Base-by-base conservation (phyloP, 2,888 invertebrate genomes). In the Phortica okadai region DNA sequence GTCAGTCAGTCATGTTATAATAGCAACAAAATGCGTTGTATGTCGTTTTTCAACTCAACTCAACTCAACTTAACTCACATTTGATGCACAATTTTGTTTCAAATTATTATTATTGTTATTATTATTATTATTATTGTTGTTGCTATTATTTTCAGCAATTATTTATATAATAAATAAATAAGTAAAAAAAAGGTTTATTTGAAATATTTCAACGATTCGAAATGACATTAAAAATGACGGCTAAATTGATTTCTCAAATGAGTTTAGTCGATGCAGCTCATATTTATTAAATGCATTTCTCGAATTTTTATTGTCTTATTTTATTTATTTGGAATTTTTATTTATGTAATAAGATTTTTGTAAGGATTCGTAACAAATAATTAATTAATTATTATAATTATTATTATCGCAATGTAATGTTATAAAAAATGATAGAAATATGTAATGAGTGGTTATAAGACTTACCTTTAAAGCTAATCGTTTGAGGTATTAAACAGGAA, bases 401-500 rank as follows among this genome's bases (percentile, higher is more conserved):
- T 33, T 33, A 33, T 33, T 33, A 21, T 21, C 21, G 21, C 21
- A 33, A 33, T 33, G 33, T 4, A 4, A 5, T 33, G 33, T 33
- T 1, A 33, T 33, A 33, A 2, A 2, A 33, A 33, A 33, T 4
- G 33, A 33, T 33, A 33, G 33, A 33, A 33, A 33, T 33, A 33
- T 33, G 33, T 59, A 59, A 14, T 59, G 59, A n/a, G 2, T 59
- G n/a, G 1, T 59, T 59, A 59, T 59, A 70, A 33, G 7, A 72
- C 70, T 72, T 72, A 72, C 70, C 70, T 50, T 56, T 21, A 25
- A 50, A 56, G 33, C 54, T 72, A 54, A 33, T 54, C 8, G 41
- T 72, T 11, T 72, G 54, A 72, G 54, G 54, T 72, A 72, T 72
- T 11, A 81, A 84, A 85, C 86, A 83, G 84, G 84, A 84, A 83